These are phyloP conservation scores for Lipophrys pholis DNA, from an alignment of 2,113 vertebrate genomes.

Conservation along the genomic window DNA sequence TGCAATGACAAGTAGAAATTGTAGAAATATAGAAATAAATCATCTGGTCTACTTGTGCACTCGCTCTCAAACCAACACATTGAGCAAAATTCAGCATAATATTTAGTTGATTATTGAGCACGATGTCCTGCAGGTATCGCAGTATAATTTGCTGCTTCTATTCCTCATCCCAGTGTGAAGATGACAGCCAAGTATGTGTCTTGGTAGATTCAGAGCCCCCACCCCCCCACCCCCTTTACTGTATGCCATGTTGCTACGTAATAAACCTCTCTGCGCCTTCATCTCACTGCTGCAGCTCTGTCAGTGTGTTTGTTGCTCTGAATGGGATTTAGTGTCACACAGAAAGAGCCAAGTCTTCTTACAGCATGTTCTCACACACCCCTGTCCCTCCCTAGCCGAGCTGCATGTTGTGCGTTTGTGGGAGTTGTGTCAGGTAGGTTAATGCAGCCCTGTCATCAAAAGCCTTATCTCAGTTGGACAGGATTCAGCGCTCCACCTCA, in stretches of 20 bases:
- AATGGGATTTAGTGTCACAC: conserved; percentile 83
- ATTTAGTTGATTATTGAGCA: conserved; percentile 1
- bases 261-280: conserved; percentile 60
- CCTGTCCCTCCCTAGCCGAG: conserved; percentile 60
- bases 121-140: not conserved
- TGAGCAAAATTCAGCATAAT: not conserved
- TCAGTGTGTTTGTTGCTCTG: conserved; percentile 75
- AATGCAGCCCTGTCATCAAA: conserved; percentile 75
- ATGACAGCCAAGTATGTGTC: conserved; percentile 48
- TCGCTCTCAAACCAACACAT: not conserved
- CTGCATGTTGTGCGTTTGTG: conserved; percentile 59
- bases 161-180: conserved; percentile 8
- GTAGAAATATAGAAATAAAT: too few species aligned
- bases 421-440: conserved; percentile 79
- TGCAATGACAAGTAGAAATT: too few species aligned
- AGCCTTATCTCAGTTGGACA: conserved; percentile 81
- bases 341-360: conserved; percentile 66
- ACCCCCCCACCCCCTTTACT: conserved; percentile 40
- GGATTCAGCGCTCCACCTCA: conserved; percentile 77
- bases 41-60: too few species aligned
- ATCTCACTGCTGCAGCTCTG: conserved; percentile 47
- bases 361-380: conserved; percentile 76
- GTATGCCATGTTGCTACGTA: conserved; percentile 63
- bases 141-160: conserved; percentile 6
- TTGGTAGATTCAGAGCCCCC: conserved; percentile 36